These are phyloP conservation scores for Catotricha subobsoleta DNA, from an alignment of 2,888 invertebrate species.

Conservation along the genomic window DNA sequence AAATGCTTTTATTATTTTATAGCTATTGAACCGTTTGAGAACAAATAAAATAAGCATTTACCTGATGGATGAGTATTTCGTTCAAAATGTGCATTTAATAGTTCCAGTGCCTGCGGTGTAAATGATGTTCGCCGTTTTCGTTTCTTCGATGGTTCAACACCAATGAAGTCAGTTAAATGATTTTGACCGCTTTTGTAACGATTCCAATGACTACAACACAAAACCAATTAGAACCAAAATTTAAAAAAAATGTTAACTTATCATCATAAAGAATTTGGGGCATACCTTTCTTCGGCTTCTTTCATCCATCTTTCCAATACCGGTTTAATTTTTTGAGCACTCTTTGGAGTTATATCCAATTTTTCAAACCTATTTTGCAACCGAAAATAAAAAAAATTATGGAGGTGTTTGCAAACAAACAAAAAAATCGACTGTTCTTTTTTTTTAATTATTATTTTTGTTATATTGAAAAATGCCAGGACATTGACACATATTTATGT, in stretches of 20 bases:
- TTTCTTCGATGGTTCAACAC: conserved; percentile 92
- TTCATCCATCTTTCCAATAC: conserved; percentile 98
- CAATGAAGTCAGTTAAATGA: conserved; percentile 87
- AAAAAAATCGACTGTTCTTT: conserved; percentile 9
- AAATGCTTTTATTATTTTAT: no score
- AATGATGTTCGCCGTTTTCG: conserved; percentile 91
- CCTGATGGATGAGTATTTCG: conserved; percentile 96
- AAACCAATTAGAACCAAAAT: not conserved
- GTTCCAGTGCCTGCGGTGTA: conserved; percentile 88
- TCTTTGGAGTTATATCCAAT: conserved; percentile 97
- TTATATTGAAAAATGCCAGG: conserved; percentile 37
- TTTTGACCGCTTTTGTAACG: conserved; percentile 86
- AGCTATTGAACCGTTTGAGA: no score
- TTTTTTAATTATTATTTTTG: conserved; percentile 1
- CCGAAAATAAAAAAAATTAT: conserved; percentile 4
- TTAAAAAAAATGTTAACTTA: not conserved
- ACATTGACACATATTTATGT: conserved; percentile 43
- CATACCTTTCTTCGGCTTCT: conserved; percentile 90
- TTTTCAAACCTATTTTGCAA: conserved; percentile 79
- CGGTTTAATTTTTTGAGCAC: conserved; percentile 98
- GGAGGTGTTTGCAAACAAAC: conserved; percentile 5
- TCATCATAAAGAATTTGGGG: not conserved
- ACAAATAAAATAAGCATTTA: conserved; percentile 26
- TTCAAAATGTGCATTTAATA: conserved; percentile 89
- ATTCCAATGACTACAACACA: conserved; percentile 36